phyloP scores from a whole-genome alignment of 2,113 vertebrate genomes.

The Rhegmatorhina hoffmannsi region DNA sequence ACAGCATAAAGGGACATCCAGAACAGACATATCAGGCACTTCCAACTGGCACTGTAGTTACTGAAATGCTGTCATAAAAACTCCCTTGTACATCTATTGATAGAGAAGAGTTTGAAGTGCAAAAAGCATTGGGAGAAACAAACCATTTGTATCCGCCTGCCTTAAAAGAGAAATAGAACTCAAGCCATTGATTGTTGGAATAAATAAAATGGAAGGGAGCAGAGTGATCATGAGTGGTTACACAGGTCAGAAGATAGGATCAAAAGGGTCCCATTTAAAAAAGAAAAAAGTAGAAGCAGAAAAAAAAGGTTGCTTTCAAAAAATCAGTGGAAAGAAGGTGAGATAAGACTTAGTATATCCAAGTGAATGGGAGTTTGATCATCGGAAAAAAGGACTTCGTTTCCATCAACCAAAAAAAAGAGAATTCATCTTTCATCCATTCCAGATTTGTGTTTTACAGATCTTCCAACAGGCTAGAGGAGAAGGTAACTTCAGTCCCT shows the following conservation, averaged over 20 bases:
- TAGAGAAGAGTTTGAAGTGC: not conserved
- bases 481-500: not conserved
- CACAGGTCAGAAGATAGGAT: not conserved
- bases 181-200: not conserved
- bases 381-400: accelerated
- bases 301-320: not conserved
- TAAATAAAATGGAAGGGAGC: not conserved
- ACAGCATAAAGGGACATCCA: not conserved
- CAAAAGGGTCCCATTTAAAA: not conserved
- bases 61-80: not conserved
- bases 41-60: not conserved
- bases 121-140: not conserved
- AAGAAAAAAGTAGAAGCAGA: not conserved
- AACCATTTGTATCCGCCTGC: not conserved
- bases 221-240: not conserved
- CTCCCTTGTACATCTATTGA: not conserved
- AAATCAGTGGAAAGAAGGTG: not conserved
- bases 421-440: not conserved
- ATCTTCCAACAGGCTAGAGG: not conserved
- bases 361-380: not conserved
- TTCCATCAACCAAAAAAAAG: not conserved
- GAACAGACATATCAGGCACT: not conserved
- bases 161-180: not conserved
- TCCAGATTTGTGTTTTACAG: not conserved
- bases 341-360: not conserved